Percentiles rank a stretch among this genome's conserved stretches.
Conservation (phyloP, 2,797 vertebrate genomes). For the Spinus olivaceus region DNA sequence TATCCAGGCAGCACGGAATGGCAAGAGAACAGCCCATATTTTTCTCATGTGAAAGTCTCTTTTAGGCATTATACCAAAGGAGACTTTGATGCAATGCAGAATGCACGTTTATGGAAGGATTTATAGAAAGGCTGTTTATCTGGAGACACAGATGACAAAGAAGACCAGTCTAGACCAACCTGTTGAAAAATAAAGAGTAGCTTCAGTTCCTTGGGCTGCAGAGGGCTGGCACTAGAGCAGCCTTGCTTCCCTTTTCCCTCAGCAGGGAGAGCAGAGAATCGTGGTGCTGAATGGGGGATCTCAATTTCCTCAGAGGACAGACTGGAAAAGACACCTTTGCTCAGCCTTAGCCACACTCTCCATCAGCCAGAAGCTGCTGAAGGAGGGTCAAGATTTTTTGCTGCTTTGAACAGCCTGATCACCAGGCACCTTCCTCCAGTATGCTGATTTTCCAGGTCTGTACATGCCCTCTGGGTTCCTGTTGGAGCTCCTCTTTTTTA, state of each 20-base stretch:
- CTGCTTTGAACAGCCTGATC: background rate
- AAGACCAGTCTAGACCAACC: background rate
- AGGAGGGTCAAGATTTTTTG: background rate
- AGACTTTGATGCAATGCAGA: conserved; percentile 11
- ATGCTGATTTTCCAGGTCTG: background rate
- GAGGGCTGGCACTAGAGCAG: background rate
- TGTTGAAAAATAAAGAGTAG: background rate
- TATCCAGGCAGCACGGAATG: background rate
- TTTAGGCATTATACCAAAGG: conserved; percentile 18
- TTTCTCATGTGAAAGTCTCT: conserved; percentile 4
- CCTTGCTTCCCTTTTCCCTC: background rate
- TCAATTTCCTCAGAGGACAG: background rate
- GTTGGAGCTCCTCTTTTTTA: background rate
- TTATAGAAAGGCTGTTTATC: background rate
- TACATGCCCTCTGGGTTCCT: no score
- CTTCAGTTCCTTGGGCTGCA: background rate
- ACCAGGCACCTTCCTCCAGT: background rate
- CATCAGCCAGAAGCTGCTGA: background rate
- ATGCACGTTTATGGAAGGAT: conserved; percentile 22
- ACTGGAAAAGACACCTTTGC: background rate
- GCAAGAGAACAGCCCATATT: background rate
- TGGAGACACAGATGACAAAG: background rate
- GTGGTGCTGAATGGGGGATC: background rate
- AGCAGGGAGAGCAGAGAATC: background rate
- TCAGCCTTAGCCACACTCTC: background rate